Percentiles rank a stretch among this genome's conserved stretches.
phyloP scores from a whole-genome alignment of 1,140 invertebrate genomes.

The Formica selysi region DNA sequence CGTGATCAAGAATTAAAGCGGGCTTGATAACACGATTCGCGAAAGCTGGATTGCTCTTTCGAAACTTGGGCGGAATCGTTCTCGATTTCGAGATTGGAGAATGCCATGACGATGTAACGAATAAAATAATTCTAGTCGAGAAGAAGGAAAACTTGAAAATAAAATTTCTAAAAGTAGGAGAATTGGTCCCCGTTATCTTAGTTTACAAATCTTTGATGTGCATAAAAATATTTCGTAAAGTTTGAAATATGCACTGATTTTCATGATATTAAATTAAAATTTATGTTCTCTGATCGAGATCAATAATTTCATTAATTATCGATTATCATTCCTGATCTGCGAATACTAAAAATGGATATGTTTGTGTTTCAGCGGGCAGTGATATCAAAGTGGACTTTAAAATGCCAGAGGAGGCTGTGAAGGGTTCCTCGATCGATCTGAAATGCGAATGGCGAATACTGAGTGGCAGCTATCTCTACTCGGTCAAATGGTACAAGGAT shows the following conservation, averaged over 20 bases:
- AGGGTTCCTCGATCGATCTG: slow-evolving; percentile 70
- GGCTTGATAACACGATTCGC: neutral
- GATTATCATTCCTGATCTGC: neutral
- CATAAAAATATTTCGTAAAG: neutral
- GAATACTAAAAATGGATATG: neutral
- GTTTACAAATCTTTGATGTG: neutral
- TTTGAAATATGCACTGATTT: neutral
- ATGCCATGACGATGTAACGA: neutral
- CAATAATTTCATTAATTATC: neutral
- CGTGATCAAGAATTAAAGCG: slow-evolving; percentile 28
- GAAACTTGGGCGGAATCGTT: neutral
- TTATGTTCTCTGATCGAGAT: neutral
- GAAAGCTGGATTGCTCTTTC: slow-evolving; percentile 6
- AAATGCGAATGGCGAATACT: slow-evolving; percentile 82
- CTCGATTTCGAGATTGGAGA: neutral
- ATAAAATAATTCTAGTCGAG: neutral
- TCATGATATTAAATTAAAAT: neutral
- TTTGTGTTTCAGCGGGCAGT: slow-evolving; percentile 58
- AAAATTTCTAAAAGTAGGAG: neutral
- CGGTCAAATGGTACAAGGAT: slow-evolving; percentile 94
- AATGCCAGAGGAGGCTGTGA: slow-evolving; percentile 76
- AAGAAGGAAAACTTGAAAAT: neutral
- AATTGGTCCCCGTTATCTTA: neutral
- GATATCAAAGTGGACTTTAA: slow-evolving; percentile 76
- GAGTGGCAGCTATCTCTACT: slow-evolving; percentile 90